Conservation (phyloP, 2,797 vertebrate genomes). For the Coluber constrictor region DNA sequence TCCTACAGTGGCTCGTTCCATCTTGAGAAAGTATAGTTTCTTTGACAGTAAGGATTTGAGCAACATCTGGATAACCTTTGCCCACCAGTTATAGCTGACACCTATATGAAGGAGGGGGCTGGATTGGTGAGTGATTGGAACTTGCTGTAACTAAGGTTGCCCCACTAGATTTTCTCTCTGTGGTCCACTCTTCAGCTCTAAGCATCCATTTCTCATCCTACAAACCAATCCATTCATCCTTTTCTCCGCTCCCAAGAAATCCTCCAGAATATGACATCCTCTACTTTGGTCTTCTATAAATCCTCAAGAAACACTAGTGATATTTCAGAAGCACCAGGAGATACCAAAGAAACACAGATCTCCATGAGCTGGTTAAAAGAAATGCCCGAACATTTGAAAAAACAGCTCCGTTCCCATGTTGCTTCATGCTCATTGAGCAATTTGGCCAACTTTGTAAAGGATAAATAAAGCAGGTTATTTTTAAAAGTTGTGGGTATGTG, state of each 20-base stretch:
- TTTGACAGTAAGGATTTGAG: background rate
- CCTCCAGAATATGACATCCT: background rate
- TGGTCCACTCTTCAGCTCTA: background rate
- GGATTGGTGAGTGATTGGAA: background rate
- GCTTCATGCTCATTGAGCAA: background rate
- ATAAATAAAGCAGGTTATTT: constrained; percentile 58
- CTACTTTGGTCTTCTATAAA: background rate
- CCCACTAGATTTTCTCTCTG: background rate
- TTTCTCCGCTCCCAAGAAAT: background rate
- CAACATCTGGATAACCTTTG: background rate
- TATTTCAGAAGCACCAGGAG: background rate
- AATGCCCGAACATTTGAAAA: background rate
- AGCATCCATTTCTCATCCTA: background rate
- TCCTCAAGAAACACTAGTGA: background rate
- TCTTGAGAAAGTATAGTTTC: background rate
- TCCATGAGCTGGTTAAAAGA: background rate
- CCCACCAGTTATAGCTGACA: background rate
- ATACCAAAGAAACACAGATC: background rate
- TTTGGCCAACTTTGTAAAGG: constrained; percentile 47
- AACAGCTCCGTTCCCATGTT: background rate
- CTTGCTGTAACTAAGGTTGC: background rate
- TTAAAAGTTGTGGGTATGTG: constrained; percentile 46
- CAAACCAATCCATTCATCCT: background rate
- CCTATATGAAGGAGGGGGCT: background rate
- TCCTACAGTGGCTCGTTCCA: background rate